Base-by-base conservation (phyloP, 2,113 vertebrate species). In the Brevimyrus niger region DNA sequence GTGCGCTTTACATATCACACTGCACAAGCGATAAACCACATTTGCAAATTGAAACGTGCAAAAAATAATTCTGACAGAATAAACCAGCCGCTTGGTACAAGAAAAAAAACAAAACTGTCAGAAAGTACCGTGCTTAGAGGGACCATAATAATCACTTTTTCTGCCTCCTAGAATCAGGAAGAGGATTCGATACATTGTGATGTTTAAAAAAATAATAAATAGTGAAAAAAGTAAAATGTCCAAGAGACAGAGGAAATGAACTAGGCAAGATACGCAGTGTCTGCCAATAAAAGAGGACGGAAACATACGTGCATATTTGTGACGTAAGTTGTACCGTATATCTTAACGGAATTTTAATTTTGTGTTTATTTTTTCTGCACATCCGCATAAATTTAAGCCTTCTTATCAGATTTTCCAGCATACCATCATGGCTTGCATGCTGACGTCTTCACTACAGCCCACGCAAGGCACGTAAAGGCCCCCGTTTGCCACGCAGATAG, bases 31-130 rank as follows among this genome's bases (percentile, higher is more conserved):
- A 95, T 96, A 96, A 95, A 95, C 92, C 91, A 97, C 95, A 96
- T 97, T 96, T 97, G 96, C 96, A 97, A 97, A 98, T 97, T 96
- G 96, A 98, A 96, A 98, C 94, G 94, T 97, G 95, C 94, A 94
- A 93, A 93, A 95, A 95, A 94, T 95, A 96, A 95, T 93, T 93
- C 93, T 97, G 96, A 97, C 96, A 97, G 96, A 92, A 96, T 94
- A 96, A 96, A 95, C 96, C 96, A 96, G 95, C 94, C 96, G 95
- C 96, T 96, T 96, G 96, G 91, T 91, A 90, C 95, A 96, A 90
- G 91, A 51, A 90, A 89, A 89, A 89, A 89, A 89, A 89, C 89
- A 91, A 47, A 90, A 90, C 96, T 97, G 96, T 96, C 96, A 96
- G 91, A 90, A 93, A 94, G 94, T 96, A 95, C 94, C 94, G 95